These are phyloP conservation scores for Hiodon tergisus DNA, from an alignment of 2,113 vertebrate genomes.

Conservation along the genomic window DNA sequence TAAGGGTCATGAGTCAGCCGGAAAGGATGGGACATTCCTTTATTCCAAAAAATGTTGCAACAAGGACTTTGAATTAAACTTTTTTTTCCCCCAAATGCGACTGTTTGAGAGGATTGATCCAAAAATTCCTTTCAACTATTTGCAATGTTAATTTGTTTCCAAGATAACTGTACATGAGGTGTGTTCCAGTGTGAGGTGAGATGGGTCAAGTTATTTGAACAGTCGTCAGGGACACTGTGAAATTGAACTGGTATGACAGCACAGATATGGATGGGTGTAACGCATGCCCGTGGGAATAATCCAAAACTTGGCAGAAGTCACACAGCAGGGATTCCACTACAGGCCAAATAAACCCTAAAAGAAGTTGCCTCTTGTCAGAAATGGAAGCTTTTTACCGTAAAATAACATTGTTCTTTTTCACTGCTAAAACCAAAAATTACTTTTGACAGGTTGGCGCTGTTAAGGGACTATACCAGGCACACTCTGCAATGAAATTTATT, in stretches of 20 bases:
- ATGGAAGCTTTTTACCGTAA: constrained; percentile 5
- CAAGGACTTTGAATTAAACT: no score
- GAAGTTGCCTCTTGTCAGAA: constrained; percentile 23
- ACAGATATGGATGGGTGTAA: neutral
- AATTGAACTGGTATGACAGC: neutral
- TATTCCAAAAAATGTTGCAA: no score
- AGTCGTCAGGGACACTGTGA: neutral
- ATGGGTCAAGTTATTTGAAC: no score
- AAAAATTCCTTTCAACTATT: no score
- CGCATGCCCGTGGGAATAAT: constrained; percentile 29
- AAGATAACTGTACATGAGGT: no score
- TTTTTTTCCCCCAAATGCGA: no score
- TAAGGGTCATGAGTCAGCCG: neutral
- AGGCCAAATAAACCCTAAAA: constrained; percentile 37
- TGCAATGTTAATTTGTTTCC: no score
- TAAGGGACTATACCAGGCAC: neutral
- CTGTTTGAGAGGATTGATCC: no score
- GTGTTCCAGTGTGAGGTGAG: no score
- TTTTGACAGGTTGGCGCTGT: neutral
- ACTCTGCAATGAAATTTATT: neutral
- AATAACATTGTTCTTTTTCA: constrained; percentile 5
- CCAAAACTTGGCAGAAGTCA: constrained; percentile 30
- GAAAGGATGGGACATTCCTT: neutral
- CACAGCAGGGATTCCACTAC: constrained; percentile 48
- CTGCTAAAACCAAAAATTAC: neutral